Evolutionary conservation across 2,888 invertebrate species (phyloP).

Genomic region (Ophion slaviceki): DNA sequence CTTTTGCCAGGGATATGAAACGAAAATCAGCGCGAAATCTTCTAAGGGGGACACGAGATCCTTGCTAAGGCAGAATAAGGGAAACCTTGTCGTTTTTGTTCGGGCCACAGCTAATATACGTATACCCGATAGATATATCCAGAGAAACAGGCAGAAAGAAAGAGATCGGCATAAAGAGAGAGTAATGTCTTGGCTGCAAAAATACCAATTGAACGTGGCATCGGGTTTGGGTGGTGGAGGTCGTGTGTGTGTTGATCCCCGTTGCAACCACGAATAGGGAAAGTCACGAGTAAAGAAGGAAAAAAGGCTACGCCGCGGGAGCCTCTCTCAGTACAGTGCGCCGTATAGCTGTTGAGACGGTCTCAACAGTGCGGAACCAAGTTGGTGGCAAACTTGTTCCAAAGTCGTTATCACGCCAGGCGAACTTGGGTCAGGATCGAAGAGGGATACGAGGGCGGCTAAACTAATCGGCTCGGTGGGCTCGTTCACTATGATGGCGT

Average conservation of each 20-base stretch:
- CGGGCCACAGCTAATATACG: constrained; percentile 17
- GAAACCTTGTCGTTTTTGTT: constrained; percentile 43
- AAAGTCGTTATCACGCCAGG: constrained; percentile 64
- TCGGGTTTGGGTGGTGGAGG: constrained; percentile 22
- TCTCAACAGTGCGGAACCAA: constrained; percentile 47
- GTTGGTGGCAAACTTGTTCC: constrained; percentile 62
- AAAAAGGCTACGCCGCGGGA: constrained; percentile 42
- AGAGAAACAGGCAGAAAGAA: not conserved
- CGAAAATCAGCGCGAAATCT: constrained; percentile 62
- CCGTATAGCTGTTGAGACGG: constrained; percentile 37
- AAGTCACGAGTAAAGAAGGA: constrained; percentile 31
- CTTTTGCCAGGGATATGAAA: constrained; percentile 64
- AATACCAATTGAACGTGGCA: constrained; percentile 41
- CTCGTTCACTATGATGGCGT: constrained; percentile 65
- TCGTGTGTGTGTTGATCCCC: constrained; percentile 47
- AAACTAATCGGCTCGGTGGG: constrained; percentile 67
- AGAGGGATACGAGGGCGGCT: constrained; percentile 40
- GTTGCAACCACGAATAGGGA: constrained; percentile 50
- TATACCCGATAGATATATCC: constrained; percentile 14
- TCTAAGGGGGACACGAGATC: constrained; percentile 47
- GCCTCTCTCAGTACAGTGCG: constrained; percentile 12
- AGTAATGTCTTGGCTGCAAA: constrained; percentile 19
- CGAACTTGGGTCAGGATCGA: constrained; percentile 49
- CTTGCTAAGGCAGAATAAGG: constrained; percentile 26
- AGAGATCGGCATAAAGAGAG: not conserved